Evolutionary conservation across 37 sponge, comb jelly and placozoan species (phyloP), one percentile per base, ranked within the genome.

Genomic region (Aphrocallistes beatrix): DNA sequence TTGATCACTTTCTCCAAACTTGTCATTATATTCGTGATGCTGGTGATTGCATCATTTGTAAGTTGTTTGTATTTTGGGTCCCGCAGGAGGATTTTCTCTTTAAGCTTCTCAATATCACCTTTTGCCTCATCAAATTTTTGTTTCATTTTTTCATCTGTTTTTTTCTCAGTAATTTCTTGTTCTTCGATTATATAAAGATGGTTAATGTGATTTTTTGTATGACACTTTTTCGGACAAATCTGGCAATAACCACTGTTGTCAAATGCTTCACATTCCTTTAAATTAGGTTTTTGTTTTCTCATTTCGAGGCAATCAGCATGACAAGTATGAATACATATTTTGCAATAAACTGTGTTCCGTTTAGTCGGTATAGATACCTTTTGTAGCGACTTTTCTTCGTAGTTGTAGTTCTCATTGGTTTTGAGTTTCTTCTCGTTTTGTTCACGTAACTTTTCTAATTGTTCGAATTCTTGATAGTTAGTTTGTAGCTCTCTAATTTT

Each of bases 151-250:
- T 60, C 8, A 30, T 60, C 34, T 28, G 1, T 13, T 19, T 19
- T 13, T 13, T 13, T 21, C n/a, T 60, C n/a, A 1, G 75, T 60
- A 19, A 28, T 13, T 60, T 60, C 32, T 60, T 60, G 10, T 6
- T 60, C 75, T 60, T 60, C 75, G n/a, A 60, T 60, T 25, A 60
- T 60, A 30, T 60, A 60, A 3, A 30, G 75, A 60, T 60, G 75
- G n/a, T 60, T 30, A 8, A 3, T 28, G 21, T 60, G 75, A 13
- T 3, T 25, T 60, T 60, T 60, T 21, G 21, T 30, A 25, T 19
- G 34, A 60, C 75, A 60, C 75, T 60, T 60, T 21, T 60, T 21
- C 3, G 75, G 75, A 60, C 75, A 60, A 13, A 32, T 6, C 75
- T 60, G 75, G 21, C 75, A 60, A 1, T 60, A 6, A 3, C 75